Evolutionary conservation across 2,888 invertebrate species (phyloP).

Genomic region (Matsumyia berberina): DNA sequence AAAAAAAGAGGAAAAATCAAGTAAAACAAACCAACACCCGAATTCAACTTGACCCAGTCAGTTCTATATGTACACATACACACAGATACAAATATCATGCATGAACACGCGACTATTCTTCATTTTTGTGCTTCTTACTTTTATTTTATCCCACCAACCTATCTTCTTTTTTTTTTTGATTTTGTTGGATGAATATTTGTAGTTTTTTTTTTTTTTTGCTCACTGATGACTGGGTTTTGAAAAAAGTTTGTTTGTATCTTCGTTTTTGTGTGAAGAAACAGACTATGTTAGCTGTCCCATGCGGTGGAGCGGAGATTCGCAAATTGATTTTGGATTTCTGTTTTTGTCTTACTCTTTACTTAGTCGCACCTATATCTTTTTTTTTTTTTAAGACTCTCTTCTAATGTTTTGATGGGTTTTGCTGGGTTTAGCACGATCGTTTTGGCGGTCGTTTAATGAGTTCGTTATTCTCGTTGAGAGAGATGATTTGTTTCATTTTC

Average conservation of each 20-base stretch:
- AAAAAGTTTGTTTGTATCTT: constrained; percentile 15
- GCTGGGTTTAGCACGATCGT: background rate
- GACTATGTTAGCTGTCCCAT: background rate
- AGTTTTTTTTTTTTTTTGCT: background rate
- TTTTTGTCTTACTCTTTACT: background rate
- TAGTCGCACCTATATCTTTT: background rate
- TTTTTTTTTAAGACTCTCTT: background rate
- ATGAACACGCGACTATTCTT: constrained; percentile 20
- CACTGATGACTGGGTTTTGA: constrained; percentile 21
- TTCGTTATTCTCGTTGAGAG: too few relatives aligned
- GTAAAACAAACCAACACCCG: constrained; percentile 70
- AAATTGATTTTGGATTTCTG: constrained; percentile 1
- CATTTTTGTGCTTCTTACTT: constrained; percentile 14
- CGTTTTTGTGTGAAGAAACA: background rate
- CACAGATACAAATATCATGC: background rate
- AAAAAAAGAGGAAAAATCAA: constrained; percentile 39
- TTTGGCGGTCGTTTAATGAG: background rate
- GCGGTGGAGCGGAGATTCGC: constrained; percentile 1
- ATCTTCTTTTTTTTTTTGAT: constrained; percentile 31
- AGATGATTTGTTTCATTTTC: too few relatives aligned
- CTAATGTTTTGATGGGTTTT: too few relatives aligned
- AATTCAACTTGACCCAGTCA: constrained; percentile 76
- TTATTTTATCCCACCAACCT: constrained; percentile 37
- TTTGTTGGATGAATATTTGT: constrained; percentile 17
- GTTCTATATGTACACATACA: constrained; percentile 33